These are phyloP conservation scores for Megamerina dolium DNA, from an alignment of 2,888 invertebrate genomes.

Conservation along the genomic window DNA sequence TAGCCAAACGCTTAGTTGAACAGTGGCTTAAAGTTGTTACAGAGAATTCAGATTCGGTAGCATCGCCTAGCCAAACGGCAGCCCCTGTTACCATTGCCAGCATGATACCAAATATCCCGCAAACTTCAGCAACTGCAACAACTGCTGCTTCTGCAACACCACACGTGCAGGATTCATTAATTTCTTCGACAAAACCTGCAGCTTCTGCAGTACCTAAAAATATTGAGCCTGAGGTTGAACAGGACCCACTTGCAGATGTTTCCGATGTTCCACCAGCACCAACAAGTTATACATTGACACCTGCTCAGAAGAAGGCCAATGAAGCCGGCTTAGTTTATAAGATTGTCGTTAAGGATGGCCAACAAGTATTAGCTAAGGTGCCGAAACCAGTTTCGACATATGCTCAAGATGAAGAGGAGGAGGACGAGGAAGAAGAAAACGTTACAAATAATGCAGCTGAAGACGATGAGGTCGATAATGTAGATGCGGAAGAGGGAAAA, in stretches of 20 bases:
- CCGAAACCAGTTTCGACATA: conserved; percentile 19
- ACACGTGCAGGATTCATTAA: not conserved
- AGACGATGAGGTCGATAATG: conserved; percentile 9
- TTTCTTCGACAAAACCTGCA: not conserved
- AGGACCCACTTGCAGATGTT: conserved; percentile 26
- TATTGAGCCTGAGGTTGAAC: conserved; percentile 18
- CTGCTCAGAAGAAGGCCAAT: conserved; percentile 38
- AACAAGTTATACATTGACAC: conserved; percentile 22
- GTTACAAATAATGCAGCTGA: conserved; percentile 1
- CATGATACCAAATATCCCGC: conserved; percentile 6
- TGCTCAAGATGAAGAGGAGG: conserved; percentile 20
- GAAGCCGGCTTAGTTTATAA: conserved; percentile 52
- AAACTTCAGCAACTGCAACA: conserved; percentile 7
- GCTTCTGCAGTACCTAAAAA: conserved; percentile 6
- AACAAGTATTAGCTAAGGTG: conserved; percentile 56
- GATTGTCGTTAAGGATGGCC: conserved; percentile 66
- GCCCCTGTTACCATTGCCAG: conserved; percentile 2
- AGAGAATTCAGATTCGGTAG: conserved; percentile 53
- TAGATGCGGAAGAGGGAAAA: not conserved
- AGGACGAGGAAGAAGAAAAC: conserved; percentile 6
- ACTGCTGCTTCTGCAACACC: conserved; percentile 6
- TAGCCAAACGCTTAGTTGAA: conserved; percentile 77
- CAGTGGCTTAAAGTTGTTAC: conserved; percentile 88
- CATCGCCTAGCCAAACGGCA: conserved; percentile 12
- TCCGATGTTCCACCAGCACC: conserved; percentile 14